Percentiles rank a stretch among this genome's conserved stretches.
Evolutionary conservation across 2,888 invertebrate species (phyloP).

Genomic region (Calliopum simillimum): DNA sequence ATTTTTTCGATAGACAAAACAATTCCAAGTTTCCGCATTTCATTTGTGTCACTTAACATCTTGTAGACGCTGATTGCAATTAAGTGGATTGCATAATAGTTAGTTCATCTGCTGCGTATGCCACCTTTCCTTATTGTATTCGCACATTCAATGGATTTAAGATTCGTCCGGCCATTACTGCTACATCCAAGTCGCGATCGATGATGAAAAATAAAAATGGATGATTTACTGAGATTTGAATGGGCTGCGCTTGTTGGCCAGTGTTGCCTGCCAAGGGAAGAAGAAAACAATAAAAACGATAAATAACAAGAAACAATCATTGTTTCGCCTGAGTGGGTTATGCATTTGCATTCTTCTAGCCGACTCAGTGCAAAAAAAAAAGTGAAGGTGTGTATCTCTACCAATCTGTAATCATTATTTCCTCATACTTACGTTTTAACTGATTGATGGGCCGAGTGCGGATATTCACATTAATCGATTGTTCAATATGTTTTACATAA

Average conservation of each 20-base stretch:
- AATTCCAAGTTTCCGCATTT: too few relatives aligned
- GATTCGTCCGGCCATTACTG: constrained; percentile 85
- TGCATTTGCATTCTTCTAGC: neutral
- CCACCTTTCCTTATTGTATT: constrained; percentile 66
- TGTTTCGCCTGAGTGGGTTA: constrained; percentile 26
- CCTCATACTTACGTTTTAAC: constrained; percentile 63
- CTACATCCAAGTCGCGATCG: constrained; percentile 82
- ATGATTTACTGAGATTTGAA: constrained; percentile 82
- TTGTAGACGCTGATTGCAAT: too few relatives aligned
- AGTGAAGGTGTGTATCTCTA: constrained; percentile 14
- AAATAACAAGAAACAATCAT: neutral
- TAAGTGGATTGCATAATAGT: too few relatives aligned
- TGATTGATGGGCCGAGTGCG: constrained; percentile 75
- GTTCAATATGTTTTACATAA: constrained; percentile 86
- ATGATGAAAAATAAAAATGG: constrained; percentile 89
- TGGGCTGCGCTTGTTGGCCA: constrained; percentile 68
- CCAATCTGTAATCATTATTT: neutral
- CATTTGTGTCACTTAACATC: too few relatives aligned
- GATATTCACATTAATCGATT: constrained; percentile 85
- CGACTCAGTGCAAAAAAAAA: too few relatives aligned
- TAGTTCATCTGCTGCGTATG: too few relatives aligned
- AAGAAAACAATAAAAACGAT: neutral
- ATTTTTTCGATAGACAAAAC: too few relatives aligned
- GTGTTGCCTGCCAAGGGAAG: constrained; percentile 57
- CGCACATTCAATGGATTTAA: constrained; percentile 85